Conservation (phyloP, 2,888 invertebrate genomes). For the Aphodius sticticus region DNA sequence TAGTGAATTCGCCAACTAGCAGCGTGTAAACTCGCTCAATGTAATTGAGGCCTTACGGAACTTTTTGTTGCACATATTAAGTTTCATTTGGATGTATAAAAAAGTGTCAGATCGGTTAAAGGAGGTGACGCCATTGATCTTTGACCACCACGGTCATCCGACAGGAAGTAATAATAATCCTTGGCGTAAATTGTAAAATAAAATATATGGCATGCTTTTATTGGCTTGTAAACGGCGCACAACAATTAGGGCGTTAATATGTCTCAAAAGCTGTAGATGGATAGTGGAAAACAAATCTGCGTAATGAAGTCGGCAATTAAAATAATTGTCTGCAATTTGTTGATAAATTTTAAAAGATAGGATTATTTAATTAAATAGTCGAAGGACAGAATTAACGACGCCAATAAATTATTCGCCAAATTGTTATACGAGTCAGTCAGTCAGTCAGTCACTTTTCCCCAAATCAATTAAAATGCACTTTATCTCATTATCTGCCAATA, state of each 20-base stretch:
- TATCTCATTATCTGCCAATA: background rate
- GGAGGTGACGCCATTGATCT: background rate
- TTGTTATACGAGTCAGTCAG: background rate
- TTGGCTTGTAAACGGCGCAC: background rate
- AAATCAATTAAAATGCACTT: background rate
- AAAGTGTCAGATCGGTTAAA: no score
- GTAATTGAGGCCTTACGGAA: no score
- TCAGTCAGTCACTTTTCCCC: background rate
- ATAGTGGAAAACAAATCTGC: background rate
- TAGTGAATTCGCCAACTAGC: no score
- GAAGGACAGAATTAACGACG: background rate
- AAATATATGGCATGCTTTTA: background rate
- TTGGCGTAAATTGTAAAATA: background rate
- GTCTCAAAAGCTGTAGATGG: background rate
- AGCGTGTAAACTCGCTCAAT: no score
- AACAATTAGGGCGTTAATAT: background rate
- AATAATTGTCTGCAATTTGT: background rate
- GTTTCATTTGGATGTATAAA: no score
- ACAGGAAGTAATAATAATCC: background rate
- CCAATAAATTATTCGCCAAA: background rate
- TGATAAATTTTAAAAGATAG: background rate
- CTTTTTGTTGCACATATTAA: no score
- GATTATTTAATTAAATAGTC: background rate
- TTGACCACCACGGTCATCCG: background rate
- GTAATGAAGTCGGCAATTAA: background rate